Evolutionary conservation across 2,113 vertebrate genomes (phyloP).

Genomic region (Rhodinocichla rosea): DNA sequence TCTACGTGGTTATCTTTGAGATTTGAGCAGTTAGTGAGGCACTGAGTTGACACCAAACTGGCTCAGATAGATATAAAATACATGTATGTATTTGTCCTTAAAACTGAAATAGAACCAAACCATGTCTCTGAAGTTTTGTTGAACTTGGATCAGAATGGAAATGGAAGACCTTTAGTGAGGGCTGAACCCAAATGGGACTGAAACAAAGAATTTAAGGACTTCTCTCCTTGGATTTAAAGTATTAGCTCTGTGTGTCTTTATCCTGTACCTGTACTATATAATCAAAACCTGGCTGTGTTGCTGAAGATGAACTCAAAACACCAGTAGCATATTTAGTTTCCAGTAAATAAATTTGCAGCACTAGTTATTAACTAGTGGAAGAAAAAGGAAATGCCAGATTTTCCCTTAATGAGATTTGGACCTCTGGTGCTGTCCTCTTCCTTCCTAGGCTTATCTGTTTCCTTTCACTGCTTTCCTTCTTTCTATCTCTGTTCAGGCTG

Average conservation of each 20-base stretch:
- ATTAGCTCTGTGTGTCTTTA: neutral
- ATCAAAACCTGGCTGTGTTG: neutral
- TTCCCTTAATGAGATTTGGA: neutral
- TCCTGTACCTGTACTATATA: neutral
- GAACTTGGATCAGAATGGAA: neutral
- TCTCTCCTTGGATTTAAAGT: neutral
- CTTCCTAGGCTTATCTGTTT: neutral
- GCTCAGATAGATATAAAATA: neutral
- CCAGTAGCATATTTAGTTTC: neutral
- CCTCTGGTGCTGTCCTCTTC: neutral
- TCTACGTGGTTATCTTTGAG: neutral
- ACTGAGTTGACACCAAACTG: neutral
- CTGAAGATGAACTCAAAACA: neutral
- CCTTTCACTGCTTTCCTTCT: neutral
- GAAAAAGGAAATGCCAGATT: neutral
- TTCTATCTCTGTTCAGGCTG: neutral
- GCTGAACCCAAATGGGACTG: neutral
- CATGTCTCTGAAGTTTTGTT: neutral
- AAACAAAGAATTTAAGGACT: neutral
- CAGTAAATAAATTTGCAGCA: neutral
- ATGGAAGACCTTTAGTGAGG: neutral
- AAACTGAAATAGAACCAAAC: neutral
- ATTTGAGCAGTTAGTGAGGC: neutral
- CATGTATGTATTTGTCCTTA: neutral
- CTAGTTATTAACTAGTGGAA: neutral